Evolutionary conservation across 2,888 invertebrate species (phyloP).

Genomic region (Pomacea canaliculata): DNA sequence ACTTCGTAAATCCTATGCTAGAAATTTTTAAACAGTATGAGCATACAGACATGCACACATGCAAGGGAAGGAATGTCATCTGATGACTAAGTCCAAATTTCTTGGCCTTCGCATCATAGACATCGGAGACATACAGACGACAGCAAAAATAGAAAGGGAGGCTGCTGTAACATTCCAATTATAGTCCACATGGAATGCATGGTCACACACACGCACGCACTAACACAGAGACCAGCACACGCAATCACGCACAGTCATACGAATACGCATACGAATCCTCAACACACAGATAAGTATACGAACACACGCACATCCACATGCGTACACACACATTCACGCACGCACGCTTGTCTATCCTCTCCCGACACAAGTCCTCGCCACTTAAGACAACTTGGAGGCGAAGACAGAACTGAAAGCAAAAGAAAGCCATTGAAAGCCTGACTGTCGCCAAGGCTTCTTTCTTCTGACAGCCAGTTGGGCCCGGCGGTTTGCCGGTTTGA

Average conservation of each 20-base stretch:
- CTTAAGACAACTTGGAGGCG: background rate
- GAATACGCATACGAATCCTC: background rate
- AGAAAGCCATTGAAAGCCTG: slow-evolving; percentile 12
- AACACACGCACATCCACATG: background rate
- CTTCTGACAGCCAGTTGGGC: slow-evolving; percentile 30
- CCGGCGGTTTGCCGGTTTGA: slow-evolving; percentile 34
- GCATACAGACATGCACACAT: too few relatives aligned
- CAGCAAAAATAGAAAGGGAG: too few relatives aligned
- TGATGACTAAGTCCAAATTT: too few relatives aligned
- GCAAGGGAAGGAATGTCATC: too few relatives aligned
- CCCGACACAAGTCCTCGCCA: background rate
- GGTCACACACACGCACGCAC: too few relatives aligned
- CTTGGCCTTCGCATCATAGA: too few relatives aligned
- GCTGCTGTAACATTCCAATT: too few relatives aligned
- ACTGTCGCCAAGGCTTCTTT: slow-evolving; percentile 14
- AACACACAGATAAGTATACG: background rate
- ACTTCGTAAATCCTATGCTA: too few relatives aligned
- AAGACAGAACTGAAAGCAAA: slow-evolving; percentile 3
- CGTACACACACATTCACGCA: background rate
- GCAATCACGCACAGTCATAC: background rate
- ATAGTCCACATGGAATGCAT: too few relatives aligned
- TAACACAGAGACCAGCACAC: background rate
- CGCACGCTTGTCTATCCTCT: background rate
- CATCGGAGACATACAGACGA: too few relatives aligned
- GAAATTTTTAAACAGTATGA: too few relatives aligned